Conservation (phyloP, 2,888 invertebrate species). For the Sclerodermus sp. region DNA sequence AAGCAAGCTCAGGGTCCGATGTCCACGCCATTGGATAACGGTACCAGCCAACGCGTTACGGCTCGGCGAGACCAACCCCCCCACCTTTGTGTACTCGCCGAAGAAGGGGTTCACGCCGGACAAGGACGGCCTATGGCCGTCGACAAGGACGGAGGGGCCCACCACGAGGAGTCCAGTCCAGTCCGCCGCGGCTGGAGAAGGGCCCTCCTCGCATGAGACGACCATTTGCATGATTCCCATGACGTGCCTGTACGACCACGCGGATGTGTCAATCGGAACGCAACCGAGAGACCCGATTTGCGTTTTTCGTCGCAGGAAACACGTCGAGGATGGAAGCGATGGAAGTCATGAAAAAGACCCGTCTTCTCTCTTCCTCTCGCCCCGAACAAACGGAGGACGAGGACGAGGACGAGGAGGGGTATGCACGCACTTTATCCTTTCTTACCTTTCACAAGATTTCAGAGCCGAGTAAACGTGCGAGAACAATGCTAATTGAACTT, state of each 20-base stretch:
- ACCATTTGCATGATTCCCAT: constrained; percentile 46
- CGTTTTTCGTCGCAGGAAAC: constrained; percentile 18
- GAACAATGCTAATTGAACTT: too few species aligned
- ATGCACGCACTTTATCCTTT: too few species aligned
- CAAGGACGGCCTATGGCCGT: constrained; percentile 32
- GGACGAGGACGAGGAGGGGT: too few species aligned
- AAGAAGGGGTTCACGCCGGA: constrained; percentile 13
- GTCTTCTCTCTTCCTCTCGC: too few species aligned
- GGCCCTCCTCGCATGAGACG: constrained; percentile 11
- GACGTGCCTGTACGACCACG: constrained; percentile 32
- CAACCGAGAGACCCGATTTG: constrained; percentile 10
- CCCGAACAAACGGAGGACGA: too few species aligned
- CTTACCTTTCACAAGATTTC: too few species aligned
- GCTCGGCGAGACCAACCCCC: constrained; percentile 33
- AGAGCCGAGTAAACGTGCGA: too few species aligned
- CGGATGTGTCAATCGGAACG: constrained; percentile 40
- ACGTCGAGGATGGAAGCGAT: too few species aligned
- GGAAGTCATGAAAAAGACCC: too few species aligned
- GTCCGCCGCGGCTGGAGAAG: constrained; percentile 5
- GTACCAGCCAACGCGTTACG: constrained; percentile 49
- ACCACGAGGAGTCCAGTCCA: constrained; percentile 5
- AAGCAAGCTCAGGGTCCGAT: constrained; percentile 1
- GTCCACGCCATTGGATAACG: constrained; percentile 52
- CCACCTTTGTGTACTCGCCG: constrained; percentile 17
- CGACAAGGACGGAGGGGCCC: constrained; percentile 30